phyloP scores from a whole-genome alignment of 2,888 invertebrate species.

The Drosophila stalkeri region DNA sequence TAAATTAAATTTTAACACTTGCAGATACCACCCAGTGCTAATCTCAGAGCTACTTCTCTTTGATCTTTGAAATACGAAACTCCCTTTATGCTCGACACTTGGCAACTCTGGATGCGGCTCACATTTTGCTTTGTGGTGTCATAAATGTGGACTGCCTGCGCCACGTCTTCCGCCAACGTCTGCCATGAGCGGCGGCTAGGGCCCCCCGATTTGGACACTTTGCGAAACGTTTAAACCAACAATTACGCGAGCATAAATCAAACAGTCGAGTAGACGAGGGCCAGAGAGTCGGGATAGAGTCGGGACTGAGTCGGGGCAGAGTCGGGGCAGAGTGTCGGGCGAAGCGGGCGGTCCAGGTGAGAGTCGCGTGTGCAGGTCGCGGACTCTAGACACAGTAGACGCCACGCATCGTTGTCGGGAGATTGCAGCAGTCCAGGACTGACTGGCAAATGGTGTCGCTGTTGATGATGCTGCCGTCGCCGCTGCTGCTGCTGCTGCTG shows the following conservation, averaged over 20 bases:
- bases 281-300: conserved; percentile 14
- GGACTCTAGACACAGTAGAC: conserved; percentile 1
- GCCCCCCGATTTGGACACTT: conserved; percentile 57
- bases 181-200: background rate
- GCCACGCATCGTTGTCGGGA: background rate
- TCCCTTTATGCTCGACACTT: background rate
- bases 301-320: conserved; percentile 64
- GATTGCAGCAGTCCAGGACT: conserved; percentile 5
- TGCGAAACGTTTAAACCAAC: conserved; percentile 84
- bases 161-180: conserved; percentile 1
- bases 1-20: too few species aligned
- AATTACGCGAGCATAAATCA: conserved; percentile 85
- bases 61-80: background rate
- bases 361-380: conserved; percentile 76
- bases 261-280: conserved; percentile 79
- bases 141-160: conserved; percentile 58
- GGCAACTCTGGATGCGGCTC: conserved; percentile 69
- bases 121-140: conserved; percentile 63
- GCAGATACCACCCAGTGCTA: too few species aligned
- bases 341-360: conserved; percentile 68
- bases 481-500: conserved; percentile 34
- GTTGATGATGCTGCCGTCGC: conserved; percentile 40
- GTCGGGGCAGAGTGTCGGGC: conserved; percentile 44
- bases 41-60: background rate
- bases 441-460: conserved; percentile 54